phyloP scores from a whole-genome alignment of 2,113 vertebrate genomes.

The Plecturocebus donacophilus region DNA sequence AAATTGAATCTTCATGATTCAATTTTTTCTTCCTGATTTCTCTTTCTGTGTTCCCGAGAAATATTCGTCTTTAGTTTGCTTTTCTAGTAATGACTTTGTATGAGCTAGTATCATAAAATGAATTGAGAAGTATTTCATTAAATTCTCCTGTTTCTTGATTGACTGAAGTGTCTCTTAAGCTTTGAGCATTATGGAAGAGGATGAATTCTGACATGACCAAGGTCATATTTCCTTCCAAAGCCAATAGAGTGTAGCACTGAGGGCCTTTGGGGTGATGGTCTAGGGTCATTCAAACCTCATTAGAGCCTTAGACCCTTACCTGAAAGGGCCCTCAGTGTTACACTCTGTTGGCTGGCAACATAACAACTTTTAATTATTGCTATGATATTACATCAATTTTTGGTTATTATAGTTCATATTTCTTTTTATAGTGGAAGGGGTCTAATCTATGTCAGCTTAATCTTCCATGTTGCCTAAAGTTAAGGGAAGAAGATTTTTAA shows the following conservation, averaged over 20 bases:
- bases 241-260: no score
- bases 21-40: not conserved
- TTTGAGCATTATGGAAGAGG: not conserved
- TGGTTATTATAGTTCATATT: not conserved
- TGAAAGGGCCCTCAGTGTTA: not conserved
- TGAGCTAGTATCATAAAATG: not conserved
- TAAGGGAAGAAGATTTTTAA: not conserved
- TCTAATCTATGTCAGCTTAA: not conserved
- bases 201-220: not conserved
- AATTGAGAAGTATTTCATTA: not conserved
- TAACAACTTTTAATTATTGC: not conserved
- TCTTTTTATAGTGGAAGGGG: not conserved
- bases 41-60: not conserved
- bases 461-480: not conserved
- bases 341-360: not conserved
- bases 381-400: not conserved
- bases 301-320: not conserved
- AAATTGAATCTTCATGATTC: no score
- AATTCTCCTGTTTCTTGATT: not conserved
- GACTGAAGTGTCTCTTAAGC: not conserved
- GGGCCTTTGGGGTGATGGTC: no score
- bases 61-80: not conserved
- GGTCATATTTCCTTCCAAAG: not conserved
- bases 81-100: not conserved
- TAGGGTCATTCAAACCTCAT: no score